These are phyloP conservation scores for Taurulus bubalis DNA, from an alignment of 2,113 vertebrate genomes.

Conservation along the genomic window DNA sequence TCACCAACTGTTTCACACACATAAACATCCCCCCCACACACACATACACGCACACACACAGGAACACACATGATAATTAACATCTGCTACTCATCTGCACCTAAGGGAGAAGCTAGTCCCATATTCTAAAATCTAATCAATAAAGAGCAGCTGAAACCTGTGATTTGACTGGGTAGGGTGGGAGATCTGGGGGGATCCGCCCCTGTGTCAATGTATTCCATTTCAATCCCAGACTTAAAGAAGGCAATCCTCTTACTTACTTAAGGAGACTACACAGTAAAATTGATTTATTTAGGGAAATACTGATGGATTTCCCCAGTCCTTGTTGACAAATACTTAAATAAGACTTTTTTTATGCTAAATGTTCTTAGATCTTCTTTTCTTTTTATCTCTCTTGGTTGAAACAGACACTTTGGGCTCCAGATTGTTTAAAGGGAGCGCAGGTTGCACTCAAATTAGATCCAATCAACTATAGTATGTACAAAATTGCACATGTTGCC, in stretches of 20 bases:
- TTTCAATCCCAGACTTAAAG: constrained; percentile 80
- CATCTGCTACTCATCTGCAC: constrained; percentile 81
- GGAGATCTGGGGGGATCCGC: constrained; percentile 55
- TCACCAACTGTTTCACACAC: constrained; percentile 46
- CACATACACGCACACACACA: constrained; percentile 23
- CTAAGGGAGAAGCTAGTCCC: constrained; percentile 77
- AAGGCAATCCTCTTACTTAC: constrained; percentile 81
- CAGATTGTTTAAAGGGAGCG: constrained; percentile 8
- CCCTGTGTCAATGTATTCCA: constrained; percentile 81
- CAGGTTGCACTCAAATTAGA: constrained; percentile 24
- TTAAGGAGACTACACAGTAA: constrained; percentile 67
- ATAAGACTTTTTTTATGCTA: constrained; percentile 66
- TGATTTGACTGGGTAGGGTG: constrained; percentile 78
- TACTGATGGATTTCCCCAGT: constrained; percentile 59
- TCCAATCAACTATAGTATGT: constrained; percentile 2
- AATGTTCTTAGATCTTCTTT: constrained; percentile 29
- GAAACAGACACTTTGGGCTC: constrained; percentile 23
- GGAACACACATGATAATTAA: constrained; percentile 77
- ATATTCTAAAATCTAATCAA: constrained; percentile 83
- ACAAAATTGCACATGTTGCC: constrained; percentile 2
- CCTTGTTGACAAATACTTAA: constrained; percentile 70
- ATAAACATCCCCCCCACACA: constrained; percentile 43
- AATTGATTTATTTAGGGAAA: constrained; percentile 79
- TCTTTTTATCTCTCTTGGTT: constrained; percentile 36
- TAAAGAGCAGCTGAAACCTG: constrained; percentile 82